Percentiles rank a stretch among this genome's conserved stretches.
These are phyloP conservation scores for Asarcornis scutulata DNA, from an alignment of 2,113 vertebrate species.

Conservation along the genomic window DNA sequence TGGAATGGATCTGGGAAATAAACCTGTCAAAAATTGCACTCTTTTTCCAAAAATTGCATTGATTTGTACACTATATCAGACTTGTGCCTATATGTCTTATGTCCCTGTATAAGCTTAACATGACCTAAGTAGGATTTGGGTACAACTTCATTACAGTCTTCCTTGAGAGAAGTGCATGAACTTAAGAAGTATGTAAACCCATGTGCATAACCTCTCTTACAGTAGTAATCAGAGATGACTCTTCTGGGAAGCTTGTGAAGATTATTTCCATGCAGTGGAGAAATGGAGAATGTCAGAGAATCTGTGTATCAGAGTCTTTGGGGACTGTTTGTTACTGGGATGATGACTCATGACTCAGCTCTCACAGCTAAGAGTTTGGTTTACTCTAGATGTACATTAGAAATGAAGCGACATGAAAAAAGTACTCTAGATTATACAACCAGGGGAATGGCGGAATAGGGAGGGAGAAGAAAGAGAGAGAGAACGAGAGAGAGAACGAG, in stretches of 20 bases:
- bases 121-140: neutral
- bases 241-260: neutral
- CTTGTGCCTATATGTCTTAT: neutral
- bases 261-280: neutral
- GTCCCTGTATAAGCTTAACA: neutral
- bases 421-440: rapidly evolving
- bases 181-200: neutral
- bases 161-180: neutral
- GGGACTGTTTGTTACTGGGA: neutral
- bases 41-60: neutral
- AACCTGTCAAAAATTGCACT: neutral
- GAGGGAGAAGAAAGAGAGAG: neutral
- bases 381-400: neutral
- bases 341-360: neutral
- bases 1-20: neutral
- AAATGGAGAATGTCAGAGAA: neutral
- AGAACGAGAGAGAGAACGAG: neutral
- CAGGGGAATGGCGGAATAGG: neutral
- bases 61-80: neutral
- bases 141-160: neutral
- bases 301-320: neutral
- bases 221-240: neutral
- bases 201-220: neutral
- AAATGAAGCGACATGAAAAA: neutral
- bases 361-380: neutral